Evolutionary conservation across 2,888 invertebrate genomes (phyloP).

Genomic region (Altica lythri): DNA sequence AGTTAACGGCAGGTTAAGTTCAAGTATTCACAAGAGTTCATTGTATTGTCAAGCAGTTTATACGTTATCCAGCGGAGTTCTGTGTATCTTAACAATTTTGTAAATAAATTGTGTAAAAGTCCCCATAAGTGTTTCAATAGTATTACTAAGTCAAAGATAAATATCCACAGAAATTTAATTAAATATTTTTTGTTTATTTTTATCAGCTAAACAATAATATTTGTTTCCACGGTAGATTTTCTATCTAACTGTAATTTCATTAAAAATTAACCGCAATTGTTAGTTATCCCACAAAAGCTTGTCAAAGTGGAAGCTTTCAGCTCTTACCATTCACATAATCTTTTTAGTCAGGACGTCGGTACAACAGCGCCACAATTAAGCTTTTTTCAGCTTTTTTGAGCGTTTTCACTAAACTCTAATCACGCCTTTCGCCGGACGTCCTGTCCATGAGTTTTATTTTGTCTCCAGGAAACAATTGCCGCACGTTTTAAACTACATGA

Average conservation of each 20-base stretch:
- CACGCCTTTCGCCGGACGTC: slow-evolving; percentile 33
- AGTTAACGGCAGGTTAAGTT: too few species aligned
- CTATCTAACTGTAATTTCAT: slow-evolving; percentile 29
- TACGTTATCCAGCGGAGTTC: too few species aligned
- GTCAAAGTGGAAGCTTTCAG: slow-evolving; percentile 35
- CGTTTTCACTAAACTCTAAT: slow-evolving; percentile 28
- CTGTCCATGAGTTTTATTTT: slow-evolving; percentile 32
- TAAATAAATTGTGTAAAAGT: too few species aligned
- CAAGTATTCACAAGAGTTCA: too few species aligned
- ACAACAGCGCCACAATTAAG: slow-evolving; percentile 34
- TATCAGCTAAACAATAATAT: too few species aligned
- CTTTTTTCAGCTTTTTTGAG: slow-evolving; percentile 22
- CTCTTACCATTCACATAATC: slow-evolving; percentile 34
- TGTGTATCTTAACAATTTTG: too few species aligned
- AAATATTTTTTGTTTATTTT: too few species aligned
- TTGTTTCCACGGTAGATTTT: slow-evolving; percentile 14
- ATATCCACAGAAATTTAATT: too few species aligned
- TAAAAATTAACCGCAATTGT: slow-evolving; percentile 33
- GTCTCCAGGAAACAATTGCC: slow-evolving; percentile 20
- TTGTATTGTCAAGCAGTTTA: too few species aligned
- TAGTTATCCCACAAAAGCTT: slow-evolving; percentile 31
- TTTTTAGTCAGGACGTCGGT: slow-evolving; percentile 32
- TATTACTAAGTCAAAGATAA: too few species aligned
- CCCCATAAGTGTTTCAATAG: too few species aligned
- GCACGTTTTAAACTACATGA: slow-evolving; percentile 13